Evolutionary conservation across 1,140 invertebrate species (phyloP).

Genomic region (Anoplophora glabripennis): DNA sequence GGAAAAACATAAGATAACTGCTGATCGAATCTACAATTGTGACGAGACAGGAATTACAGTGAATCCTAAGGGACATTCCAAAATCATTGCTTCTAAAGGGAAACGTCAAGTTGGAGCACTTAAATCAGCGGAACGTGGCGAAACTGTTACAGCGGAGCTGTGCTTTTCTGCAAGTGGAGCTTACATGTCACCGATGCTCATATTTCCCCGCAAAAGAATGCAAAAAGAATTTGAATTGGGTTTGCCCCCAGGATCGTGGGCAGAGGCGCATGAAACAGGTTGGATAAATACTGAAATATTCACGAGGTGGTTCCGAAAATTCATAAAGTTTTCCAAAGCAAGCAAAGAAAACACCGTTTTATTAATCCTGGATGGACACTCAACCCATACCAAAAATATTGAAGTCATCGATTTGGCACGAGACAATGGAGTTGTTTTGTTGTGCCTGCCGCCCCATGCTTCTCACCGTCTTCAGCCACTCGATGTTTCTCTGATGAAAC

Average conservation of each 20-base stretch:
- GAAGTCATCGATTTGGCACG: background rate
- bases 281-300: background rate
- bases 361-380: background rate
- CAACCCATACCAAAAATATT: background rate
- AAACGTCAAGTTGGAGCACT: constrained; percentile 12
- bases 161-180: constrained; percentile 27
- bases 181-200: constrained; percentile 41
- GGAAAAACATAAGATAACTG: constrained; percentile 10
- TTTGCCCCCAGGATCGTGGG: too few species aligned
- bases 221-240: too few species aligned
- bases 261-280: too few species aligned
- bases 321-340: background rate
- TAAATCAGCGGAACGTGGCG: constrained; percentile 18
- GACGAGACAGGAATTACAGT: constrained; percentile 20
- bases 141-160: constrained; percentile 2
- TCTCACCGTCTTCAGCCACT: too few species aligned
- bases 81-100: constrained; percentile 2
- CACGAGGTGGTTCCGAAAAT: background rate
- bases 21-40: constrained; percentile 18
- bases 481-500: too few species aligned
- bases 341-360: background rate
- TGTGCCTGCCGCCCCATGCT: too few species aligned
- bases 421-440: background rate
- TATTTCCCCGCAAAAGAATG: constrained; percentile 36
- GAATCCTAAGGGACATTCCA: too few species aligned